Conservation (phyloP, 2,113 vertebrate species). For the cattle (Bos taurus) region ARS-UCD2.0 NC_037328.1:142414501-142415000, state of each 20-base stretch:
- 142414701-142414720: fast-evolving
- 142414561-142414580: not conserved
- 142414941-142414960: too few species aligned
- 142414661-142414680: fast-evolving
- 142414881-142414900: fast-evolving
- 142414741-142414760: fast-evolving
- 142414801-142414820: not conserved
- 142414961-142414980: not conserved
- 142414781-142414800: not conserved
- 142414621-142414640: not conserved
- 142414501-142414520: fast-evolving
- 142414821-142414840: not conserved
- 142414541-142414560: fast-evolving
- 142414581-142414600: not conserved
- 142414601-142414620: not conserved
- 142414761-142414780: fast-evolving
- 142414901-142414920: not conserved
- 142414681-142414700: fast-evolving
- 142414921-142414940: fast-evolving
- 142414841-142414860: not conserved
- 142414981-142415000: not conserved
- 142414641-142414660: not conserved
- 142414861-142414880: not conserved
- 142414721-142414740: not conserved
- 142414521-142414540: fast-evolving